Conservation (phyloP, 2,113 vertebrate species). For the Saccopteryx leptura region DNA sequence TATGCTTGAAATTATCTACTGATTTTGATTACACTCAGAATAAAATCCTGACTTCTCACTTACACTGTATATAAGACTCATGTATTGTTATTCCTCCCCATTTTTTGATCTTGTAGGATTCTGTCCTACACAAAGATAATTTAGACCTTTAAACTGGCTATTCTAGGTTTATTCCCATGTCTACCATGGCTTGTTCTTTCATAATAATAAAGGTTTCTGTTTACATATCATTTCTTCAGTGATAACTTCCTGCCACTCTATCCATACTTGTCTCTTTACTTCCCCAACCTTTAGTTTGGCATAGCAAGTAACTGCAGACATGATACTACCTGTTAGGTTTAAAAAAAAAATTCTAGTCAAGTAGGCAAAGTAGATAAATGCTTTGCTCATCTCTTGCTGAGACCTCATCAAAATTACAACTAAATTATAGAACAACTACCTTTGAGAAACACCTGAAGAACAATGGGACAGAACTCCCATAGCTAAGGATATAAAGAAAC, state of each 20-base stretch:
- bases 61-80: not conserved
- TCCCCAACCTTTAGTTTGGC: not conserved
- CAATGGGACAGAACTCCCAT: not conserved
- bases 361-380: not conserved
- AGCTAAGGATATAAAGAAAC: not conserved
- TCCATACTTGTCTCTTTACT: not conserved
- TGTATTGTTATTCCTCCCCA: not conserved
- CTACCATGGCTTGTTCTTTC: not conserved
- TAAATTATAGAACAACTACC: not conserved
- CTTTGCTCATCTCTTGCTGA: not conserved
- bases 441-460: not conserved
- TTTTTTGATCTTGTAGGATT: not conserved
- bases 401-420: not conserved
- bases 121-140: not conserved
- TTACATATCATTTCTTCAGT: not conserved
- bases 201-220: constrained; percentile 20
- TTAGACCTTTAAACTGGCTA: not conserved
- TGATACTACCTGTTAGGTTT: not conserved
- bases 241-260: not conserved
- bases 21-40: not conserved
- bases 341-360: not conserved
- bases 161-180: not conserved
- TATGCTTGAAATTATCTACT: not conserved
- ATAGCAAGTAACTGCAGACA: constrained; percentile 13
- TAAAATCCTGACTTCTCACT: not conserved